Base-by-base conservation (phyloP, 2,113 vertebrate genomes). In the Micronycteris hirsuta region DNA sequence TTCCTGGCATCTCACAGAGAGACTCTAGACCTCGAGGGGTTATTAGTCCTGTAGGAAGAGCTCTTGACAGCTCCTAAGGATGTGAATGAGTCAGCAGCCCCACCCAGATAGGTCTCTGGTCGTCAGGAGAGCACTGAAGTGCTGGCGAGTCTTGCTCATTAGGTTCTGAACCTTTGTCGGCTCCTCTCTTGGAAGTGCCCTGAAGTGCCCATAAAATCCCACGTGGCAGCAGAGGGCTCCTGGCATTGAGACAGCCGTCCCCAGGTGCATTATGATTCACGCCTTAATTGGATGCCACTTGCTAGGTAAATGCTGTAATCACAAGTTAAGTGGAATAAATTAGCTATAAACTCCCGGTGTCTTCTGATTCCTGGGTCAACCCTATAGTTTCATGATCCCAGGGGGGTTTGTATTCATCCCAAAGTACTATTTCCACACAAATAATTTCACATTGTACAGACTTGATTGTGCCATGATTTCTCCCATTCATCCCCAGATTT, bases 251-350 rank as follows among this genome's bases (percentile, higher is more conserved):
- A 71, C 22, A 80, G 4, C 78, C 15, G 13, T 80, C 41, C 41
- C 36, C 61, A 91, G 78, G 74, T 56, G 43, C n/a, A 67, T 65
- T 81, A 61, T 94, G 76, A 90, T 24, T 96, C 90, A 67, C 22
- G 3, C 8, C 77, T 49, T 77, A 94, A 85, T 93, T 65, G 87
- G 45, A 71, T 82, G 36, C 88, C 26, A 77, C 28, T 92, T 92
- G 38, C 76, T 87, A 49, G 77, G 58, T 87, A 96, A 94, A 94
- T 71, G 43, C 54, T 96, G 49, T 52, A 96, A 68, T 96, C 41
- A 56, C 88, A 86, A 71, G 52, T 65, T 88, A 89, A 49, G 67
- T 54, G 54, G 81, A 95, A 71, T 43, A 87, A 92, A 97, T 84
- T 65, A 81, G 6, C 73, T 80, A 58, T 65, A 47, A 65, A 80